Conservation (phyloP, 2,888 invertebrate species). For the Allygus modestus region DNA sequence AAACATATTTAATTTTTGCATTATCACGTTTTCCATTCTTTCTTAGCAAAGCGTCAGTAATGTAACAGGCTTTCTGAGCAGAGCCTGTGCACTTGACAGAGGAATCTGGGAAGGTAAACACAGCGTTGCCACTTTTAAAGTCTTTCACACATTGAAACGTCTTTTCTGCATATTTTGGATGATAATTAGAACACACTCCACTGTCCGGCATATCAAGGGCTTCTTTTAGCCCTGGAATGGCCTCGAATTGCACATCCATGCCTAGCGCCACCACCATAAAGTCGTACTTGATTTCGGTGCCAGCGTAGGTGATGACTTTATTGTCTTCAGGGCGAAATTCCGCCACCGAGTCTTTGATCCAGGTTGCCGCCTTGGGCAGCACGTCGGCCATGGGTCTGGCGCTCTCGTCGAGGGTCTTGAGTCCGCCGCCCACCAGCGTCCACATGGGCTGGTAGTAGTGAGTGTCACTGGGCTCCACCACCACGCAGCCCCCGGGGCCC, state of each 20-base stretch:
- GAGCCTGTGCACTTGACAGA: conserved; percentile 99
- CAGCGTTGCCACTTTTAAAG: conserved; percentile 87
- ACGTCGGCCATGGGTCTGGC: conserved; percentile 81
- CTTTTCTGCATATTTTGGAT: conserved; percentile 86
- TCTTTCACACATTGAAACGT: conserved; percentile 84
- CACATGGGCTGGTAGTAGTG: conserved; percentile 99
- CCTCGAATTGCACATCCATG: conserved; percentile 85
- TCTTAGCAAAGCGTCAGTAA: conserved; percentile 91
- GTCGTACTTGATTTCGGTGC: conserved; percentile 88
- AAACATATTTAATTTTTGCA: conserved; percentile 89
- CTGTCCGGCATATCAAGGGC: conserved; percentile 79
- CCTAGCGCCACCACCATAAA: conserved; percentile 91
- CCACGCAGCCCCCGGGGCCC: conserved; percentile 86
- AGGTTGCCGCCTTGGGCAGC: conserved; percentile 86
- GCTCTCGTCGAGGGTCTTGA: conserved; percentile 83
- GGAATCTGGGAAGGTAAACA: conserved; percentile 95
- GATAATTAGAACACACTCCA: conserved; percentile 94
- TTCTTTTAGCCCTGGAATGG: conserved; percentile 91
- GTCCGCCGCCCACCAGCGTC: conserved; percentile 95
- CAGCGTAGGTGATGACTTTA: conserved; percentile 82
- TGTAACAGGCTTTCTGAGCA: conserved; percentile 97
- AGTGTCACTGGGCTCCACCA: conserved; percentile 89
- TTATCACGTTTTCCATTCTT: conserved; percentile 85
- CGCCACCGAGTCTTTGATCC: conserved; percentile 87
- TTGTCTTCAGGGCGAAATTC: conserved; percentile 85